Conservation (phyloP, 2,113 vertebrate species). For the Australoheros scitulus region DNA sequence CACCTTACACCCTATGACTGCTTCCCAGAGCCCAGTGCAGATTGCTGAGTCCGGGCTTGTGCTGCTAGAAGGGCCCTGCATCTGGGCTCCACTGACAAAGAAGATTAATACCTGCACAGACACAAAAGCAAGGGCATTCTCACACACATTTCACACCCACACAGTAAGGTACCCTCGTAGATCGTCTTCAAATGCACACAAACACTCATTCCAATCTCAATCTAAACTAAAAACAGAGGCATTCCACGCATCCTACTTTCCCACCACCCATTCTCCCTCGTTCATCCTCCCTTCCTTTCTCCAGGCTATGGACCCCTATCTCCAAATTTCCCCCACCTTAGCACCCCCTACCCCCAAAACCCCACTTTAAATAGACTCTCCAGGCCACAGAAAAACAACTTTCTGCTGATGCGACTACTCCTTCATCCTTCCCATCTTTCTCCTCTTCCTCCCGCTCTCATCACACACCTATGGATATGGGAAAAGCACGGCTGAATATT, state of each 20-base stretch:
- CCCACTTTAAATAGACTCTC: slow-evolving; percentile 86
- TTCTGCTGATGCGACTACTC: slow-evolving; percentile 89
- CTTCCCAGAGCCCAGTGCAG: slow-evolving; percentile 83
- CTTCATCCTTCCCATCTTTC: slow-evolving; percentile 65
- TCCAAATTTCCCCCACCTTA: slow-evolving; percentile 29
- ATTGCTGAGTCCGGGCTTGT: slow-evolving; percentile 97
- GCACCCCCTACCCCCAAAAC: slow-evolving; percentile 14
- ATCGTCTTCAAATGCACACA: slow-evolving; percentile 49
- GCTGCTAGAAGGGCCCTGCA: slow-evolving; percentile 92
- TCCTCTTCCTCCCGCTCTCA: slow-evolving; percentile 53
- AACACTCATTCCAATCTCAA: slow-evolving; percentile 44
- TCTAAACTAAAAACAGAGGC: slow-evolving; percentile 51
- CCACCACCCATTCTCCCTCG: slow-evolving; percentile 51
- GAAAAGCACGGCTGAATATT: slow-evolving; percentile 45
- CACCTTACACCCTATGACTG: slow-evolving; percentile 37
- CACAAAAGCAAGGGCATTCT: slow-evolving; percentile 48
- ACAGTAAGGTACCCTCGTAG: slow-evolving; percentile 52
- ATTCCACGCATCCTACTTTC: slow-evolving; percentile 16
- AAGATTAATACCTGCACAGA: slow-evolving; percentile 95
- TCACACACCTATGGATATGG: slow-evolving; percentile 64
- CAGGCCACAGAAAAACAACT: slow-evolving; percentile 86
- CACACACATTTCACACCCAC: slow-evolving; percentile 44
- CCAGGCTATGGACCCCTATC: slow-evolving; percentile 51
- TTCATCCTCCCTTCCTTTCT: slow-evolving; percentile 63
- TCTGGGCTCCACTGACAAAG: slow-evolving; percentile 97